Evolutionary conservation across 2,888 invertebrate species (phyloP).

Genomic region (Agrochola macilenta): DNA sequence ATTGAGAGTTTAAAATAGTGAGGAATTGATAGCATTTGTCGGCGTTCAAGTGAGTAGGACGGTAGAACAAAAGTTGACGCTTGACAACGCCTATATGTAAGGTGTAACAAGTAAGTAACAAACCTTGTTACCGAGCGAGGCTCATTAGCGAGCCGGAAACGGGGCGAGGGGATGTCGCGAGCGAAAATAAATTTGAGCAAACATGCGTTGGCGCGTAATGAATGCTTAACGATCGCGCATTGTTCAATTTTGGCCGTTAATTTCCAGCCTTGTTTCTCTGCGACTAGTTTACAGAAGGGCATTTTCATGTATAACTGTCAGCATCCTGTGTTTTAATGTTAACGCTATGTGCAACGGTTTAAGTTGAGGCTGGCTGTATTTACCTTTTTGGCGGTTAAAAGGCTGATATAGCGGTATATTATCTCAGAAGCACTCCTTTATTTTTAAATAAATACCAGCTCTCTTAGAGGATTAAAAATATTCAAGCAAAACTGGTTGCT

Average conservation of each 20-base stretch:
- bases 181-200: conserved; percentile 74
- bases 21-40: conserved; percentile 23
- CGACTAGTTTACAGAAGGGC: conserved; percentile 19
- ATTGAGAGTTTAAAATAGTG: conserved; percentile 21
- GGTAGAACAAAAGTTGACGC: conserved; percentile 23
- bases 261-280: conserved; percentile 45
- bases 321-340: conserved; percentile 31
- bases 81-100: conserved; percentile 52
- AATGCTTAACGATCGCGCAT: conserved; percentile 70
- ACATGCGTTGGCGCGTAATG: conserved; percentile 71
- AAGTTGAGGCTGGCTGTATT: conserved; percentile 5
- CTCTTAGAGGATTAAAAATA: conserved; percentile 40
- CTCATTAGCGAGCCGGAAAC: conserved; percentile 79
- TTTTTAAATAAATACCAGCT: conserved; percentile 30
- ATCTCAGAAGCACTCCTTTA: conserved; percentile 21
- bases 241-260: conserved; percentile 64
- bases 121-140: conserved; percentile 56
- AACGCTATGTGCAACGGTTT: not conserved
- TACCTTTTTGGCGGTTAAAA: conserved; percentile 22
- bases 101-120: conserved; percentile 60
- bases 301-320: conserved; percentile 35
- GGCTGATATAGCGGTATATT: conserved; percentile 32
- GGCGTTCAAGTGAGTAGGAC: conserved; percentile 10
- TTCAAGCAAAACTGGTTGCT: conserved; percentile 29
- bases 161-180: conserved; percentile 71